These are phyloP conservation scores for Lepidothrix coronata DNA, from an alignment of 2,113 vertebrate genomes.

Conservation along the genomic window DNA sequence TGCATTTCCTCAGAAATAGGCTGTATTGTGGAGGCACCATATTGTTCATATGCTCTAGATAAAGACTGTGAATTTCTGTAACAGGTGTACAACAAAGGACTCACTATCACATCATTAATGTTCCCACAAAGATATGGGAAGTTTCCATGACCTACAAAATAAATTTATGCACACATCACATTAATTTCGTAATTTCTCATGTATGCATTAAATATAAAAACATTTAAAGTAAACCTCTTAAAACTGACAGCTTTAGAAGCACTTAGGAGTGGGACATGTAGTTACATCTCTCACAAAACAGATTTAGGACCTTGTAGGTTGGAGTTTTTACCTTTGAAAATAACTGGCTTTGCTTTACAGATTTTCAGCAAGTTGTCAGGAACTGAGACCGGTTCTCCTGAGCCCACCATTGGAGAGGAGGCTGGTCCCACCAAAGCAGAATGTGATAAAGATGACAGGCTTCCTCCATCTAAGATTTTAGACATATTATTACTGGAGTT, in stretches of 20 bases:
- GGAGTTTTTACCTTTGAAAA: constrained; percentile 87
- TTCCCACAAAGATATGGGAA: constrained; percentile 93
- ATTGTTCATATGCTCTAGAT: constrained; percentile 88
- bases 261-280: background rate
- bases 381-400: constrained; percentile 84
- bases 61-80: constrained; percentile 91
- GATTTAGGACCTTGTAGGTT: background rate
- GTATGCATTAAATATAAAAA: background rate
- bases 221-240: background rate
- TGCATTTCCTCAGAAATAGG: constrained; percentile 96
- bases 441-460: constrained; percentile 73
- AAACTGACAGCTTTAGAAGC: background rate
- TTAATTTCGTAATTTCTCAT: background rate
- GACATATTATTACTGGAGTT: background rate
- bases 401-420: constrained; percentile 68
- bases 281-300: background rate
- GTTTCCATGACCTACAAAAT: constrained; percentile 86
- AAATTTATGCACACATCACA: background rate
- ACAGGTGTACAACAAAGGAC: constrained; percentile 87
- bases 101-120: constrained; percentile 87
- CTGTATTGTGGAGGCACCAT: constrained; percentile 82
- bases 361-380: constrained; percentile 90
- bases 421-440: constrained; percentile 64
- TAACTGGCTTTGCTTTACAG: constrained; percentile 91
- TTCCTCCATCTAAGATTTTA: constrained; percentile 71